Evolutionary conservation across 2,113 vertebrate species (phyloP), one percentile per base, ranked within the genome.

Genomic region (Chionodraco myersi): DNA sequence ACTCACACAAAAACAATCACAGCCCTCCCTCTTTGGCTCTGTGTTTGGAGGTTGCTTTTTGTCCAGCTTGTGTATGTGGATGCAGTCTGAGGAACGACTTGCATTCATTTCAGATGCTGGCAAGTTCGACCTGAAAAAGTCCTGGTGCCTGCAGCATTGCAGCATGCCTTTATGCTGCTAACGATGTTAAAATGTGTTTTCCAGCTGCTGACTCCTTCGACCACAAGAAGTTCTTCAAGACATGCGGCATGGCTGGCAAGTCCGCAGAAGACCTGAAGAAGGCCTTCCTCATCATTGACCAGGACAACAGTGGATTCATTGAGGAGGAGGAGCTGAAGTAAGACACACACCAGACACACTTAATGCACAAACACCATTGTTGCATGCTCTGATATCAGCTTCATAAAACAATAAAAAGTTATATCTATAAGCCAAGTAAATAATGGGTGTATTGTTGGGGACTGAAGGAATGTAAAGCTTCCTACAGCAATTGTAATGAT

Each of bases 311-410:
- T 53, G 93, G 94, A 41, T 97, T 92, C 92, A 95, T 95, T 53
- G 96, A 98, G 93, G 96, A 96, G 87, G 96, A 96, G 0, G 96
- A 97, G 80, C 94, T 96, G 49, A 93, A 95, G 96, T 96, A 76
- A 90, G 88, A 73, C 7, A 13, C 45, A 47, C 67, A 16, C 13
- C 23, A 48, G 44, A 59, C 21, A 41, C 41, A 5, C 6, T 2
- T 54, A 7, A 30, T 10, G 23, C 21, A 16, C 61, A 45, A 47
- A 47, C 14, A 1, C 14, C 23, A 36, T 67, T 36, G 6, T 41
- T 34, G 15, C 41, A 58, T 60, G 3, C 14, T 49, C 23, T 59
- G 44, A 49, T n/a, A 34, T 58, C 36, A 45, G 44, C 52, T 15
- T 1, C 53, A 45, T 49, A 6, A 16, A 58, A 23, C n/a, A 70